A percentile compares a stretch with the other conserved stretches of the same genome.
Evolutionary conservation across 2,113 vertebrate species (phyloP).

Genomic region (Myotis davidii): DNA sequence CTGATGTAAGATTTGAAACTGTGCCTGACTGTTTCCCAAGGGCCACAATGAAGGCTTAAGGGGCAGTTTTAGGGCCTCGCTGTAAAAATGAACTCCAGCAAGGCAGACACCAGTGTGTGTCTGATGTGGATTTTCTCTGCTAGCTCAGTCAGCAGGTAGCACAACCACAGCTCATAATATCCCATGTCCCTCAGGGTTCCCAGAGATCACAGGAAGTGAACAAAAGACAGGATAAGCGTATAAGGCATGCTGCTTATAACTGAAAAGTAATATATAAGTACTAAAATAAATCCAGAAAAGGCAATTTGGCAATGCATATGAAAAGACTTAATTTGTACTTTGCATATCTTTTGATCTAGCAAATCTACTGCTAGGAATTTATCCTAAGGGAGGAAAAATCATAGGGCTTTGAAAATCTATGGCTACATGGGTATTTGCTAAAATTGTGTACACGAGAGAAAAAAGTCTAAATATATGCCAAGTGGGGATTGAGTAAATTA

Average conservation of each 20-base stretch:
- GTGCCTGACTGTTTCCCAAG: not conserved
- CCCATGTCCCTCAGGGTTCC: not conserved
- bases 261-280: not conserved
- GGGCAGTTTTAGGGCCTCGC: not conserved
- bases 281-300: conserved; percentile 18
- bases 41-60: not conserved
- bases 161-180: not conserved
- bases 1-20: conserved; percentile 54
- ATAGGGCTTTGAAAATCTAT: conserved; percentile 48
- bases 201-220: conserved; percentile 15
- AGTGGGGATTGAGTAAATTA: conserved; percentile 13
- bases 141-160: not conserved
- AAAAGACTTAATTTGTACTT: conserved; percentile 55
- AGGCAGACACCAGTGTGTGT: not conserved
- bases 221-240: conserved; percentile 2
- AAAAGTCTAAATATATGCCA: conserved; percentile 36
- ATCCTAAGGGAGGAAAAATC: not conserved
- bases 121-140: not conserved
- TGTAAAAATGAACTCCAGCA: not conserved
- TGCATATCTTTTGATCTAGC: conserved; percentile 57
- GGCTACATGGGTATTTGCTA: conserved; percentile 31
- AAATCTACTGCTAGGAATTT: conserved; percentile 53
- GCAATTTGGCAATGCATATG: conserved; percentile 27
- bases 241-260: conserved; percentile 2
- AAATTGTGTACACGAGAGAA: conserved; percentile 53